phyloP scores from a whole-genome alignment of 1,140 invertebrate species.

The Habropoda laboriosa region DNA sequence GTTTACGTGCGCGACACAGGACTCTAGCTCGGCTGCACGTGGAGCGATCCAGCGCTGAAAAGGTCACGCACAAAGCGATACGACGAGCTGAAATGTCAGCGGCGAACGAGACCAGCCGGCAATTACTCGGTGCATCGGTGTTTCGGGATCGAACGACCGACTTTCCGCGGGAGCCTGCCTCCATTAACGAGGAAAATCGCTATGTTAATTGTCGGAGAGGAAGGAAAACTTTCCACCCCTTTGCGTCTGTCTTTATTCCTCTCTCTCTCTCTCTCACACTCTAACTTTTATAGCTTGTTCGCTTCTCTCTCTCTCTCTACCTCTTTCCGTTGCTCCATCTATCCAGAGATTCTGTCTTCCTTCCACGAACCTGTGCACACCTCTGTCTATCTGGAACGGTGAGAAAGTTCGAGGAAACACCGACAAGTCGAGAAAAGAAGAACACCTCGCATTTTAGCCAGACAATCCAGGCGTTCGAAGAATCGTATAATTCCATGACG shows the following conservation, averaged over 20 bases:
- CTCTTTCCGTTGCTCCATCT: background rate
- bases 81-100: background rate
- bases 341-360: background rate
- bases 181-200: constrained; percentile 58
- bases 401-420: constrained; percentile 16
- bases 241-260: background rate
- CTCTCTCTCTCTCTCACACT: background rate
- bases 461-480: constrained; percentile 1
- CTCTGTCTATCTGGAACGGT: background rate
- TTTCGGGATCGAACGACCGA: constrained; percentile 34
- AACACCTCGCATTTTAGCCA: constrained; percentile 27
- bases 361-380: no score
- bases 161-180: constrained; percentile 25
- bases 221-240: constrained; percentile 34
- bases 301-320: background rate
- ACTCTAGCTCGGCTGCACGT: no score
- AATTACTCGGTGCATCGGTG: constrained; percentile 8
- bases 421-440: constrained; percentile 47
- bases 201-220: constrained; percentile 51
- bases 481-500: constrained; percentile 14
- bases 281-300: background rate
- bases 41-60: background rate
- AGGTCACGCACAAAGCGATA: constrained; percentile 27
- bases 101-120: background rate
- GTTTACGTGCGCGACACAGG: no score